Base-by-base conservation (phyloP, 2,888 invertebrate species). In the Xylota sylvarum region DNA sequence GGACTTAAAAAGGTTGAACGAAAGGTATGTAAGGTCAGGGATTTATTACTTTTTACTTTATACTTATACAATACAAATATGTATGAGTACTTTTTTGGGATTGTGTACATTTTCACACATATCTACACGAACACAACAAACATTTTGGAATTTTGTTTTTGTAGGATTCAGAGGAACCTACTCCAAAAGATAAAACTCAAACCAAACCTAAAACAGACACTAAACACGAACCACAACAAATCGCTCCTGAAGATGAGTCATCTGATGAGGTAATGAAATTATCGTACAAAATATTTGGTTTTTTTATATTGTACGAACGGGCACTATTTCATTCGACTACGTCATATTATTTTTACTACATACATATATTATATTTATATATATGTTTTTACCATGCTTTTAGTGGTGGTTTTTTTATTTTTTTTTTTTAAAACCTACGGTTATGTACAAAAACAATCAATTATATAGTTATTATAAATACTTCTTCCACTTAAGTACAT, bases 1-100 rank as follows among this genome's bases (percentile, higher is more conserved):
- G 89, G 88, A 6, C 80, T 90, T 0, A 91, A 90, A 65, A 91
- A 91, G 60, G 72, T 89, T 1, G 92, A 91, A 19, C 90, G 90
- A 17, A 91, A 90, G 89, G 91, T 90, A 88, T 88, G 89, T 84
- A 12, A 43, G 27, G 23, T 12, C n/a, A 6, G 7, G n/a, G 6
- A 43, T 1, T 7, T 10, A 5, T 10, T 12, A 7, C 30, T 14
- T 6, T 48, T 48, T 46, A 14, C 17, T 9, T 62, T 14, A 9
- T 30, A 35, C 5, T 14, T 4, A 6, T 12, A 12, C 14, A 14
- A 46, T 2, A 46, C 30, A 46, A 2, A 1, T 3, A 43, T 3
- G 10, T 27, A 12, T 14, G 1, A 32, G 43, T 40, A n/a, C 56
- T 14, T 27, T n/a, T 70, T 30, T 23, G 48, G 5, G 32, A 3